phyloP scores from a whole-genome alignment of 2,888 invertebrate species.

The Agrotis segetum region DNA sequence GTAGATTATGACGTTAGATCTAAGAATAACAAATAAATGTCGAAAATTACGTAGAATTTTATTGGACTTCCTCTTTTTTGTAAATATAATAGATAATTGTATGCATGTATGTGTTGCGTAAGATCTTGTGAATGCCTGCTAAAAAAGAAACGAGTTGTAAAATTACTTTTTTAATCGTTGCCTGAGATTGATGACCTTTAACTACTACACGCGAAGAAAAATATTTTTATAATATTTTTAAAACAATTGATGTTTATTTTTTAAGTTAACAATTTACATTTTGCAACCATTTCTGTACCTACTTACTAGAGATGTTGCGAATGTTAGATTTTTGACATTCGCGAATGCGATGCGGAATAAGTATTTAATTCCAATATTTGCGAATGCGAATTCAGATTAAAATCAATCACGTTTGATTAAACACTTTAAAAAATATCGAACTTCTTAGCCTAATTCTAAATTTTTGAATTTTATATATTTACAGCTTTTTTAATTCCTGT shows the following conservation, averaged over 20 bases:
- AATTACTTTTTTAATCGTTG: slow-evolving; percentile 61
- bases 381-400: too few relatives aligned
- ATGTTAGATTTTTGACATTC: too few relatives aligned
- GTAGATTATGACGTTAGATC: slow-evolving; percentile 27
- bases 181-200: slow-evolving; percentile 59
- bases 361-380: too few relatives aligned
- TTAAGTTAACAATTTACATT: slow-evolving; percentile 28
- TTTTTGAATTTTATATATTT: too few relatives aligned
- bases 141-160: slow-evolving; percentile 61
- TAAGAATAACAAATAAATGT: slow-evolving; percentile 43
- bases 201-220: slow-evolving; percentile 35
- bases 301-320: too few relatives aligned
- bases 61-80: slow-evolving; percentile 55
- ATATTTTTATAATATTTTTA: slow-evolving; percentile 7
- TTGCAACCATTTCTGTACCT: slow-evolving; percentile 36
- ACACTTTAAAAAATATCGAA: too few relatives aligned
- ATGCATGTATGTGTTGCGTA: slow-evolving; percentile 48
- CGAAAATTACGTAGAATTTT: slow-evolving; percentile 48
- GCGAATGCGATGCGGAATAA: too few relatives aligned
- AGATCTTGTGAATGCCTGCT: slow-evolving; percentile 50
- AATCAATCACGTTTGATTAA: too few relatives aligned
- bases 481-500: too few relatives aligned
- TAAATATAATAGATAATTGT: slow-evolving; percentile 29
- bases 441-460: too few relatives aligned
- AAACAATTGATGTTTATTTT: neutral